Evolutionary conservation across 2,113 vertebrate genomes (phyloP).

Genomic region (Meriones unguiculatus): DNA sequence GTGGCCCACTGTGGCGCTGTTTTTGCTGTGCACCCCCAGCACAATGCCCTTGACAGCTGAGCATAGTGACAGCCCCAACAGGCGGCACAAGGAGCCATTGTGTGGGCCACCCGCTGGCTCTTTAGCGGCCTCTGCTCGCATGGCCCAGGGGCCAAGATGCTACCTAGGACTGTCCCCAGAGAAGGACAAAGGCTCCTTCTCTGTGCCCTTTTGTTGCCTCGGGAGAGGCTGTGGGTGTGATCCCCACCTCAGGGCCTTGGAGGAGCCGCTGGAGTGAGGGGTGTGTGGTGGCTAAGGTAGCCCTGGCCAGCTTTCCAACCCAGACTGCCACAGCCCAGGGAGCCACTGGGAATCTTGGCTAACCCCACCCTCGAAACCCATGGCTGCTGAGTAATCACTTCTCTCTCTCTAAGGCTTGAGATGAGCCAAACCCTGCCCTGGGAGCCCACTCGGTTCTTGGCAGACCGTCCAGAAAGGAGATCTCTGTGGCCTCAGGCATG

Average conservation of each 20-base stretch:
- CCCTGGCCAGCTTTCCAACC: not conserved
- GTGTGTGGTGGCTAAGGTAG: not conserved
- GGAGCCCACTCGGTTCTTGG: not conserved
- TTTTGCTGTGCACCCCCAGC: not conserved
- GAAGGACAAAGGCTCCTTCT: slow-evolving; percentile 38
- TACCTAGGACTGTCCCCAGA: not conserved
- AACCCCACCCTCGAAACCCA: rapidly evolving
- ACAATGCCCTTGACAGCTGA: not conserved
- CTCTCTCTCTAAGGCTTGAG: not conserved
- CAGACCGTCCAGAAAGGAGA: not conserved
- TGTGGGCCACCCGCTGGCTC: slow-evolving; percentile 2
- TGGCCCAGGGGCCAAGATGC: not conserved
- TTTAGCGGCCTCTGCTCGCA: not conserved
- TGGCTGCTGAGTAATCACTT: not conserved
- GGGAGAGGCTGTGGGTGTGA: not conserved
- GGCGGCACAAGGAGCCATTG: slow-evolving; percentile 30
- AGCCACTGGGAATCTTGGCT: not conserved
- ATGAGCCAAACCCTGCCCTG: not conserved
- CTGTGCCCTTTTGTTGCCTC: not conserved
- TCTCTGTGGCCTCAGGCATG: not conserved
- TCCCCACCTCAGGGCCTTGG: not conserved
- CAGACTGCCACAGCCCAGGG: rapidly evolving
- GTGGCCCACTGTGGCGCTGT: rapidly evolving
- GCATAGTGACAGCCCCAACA: slow-evolving; percentile 22
- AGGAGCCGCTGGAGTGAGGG: not conserved